Evolutionary conservation across 2,113 vertebrate species (phyloP).

Genomic region (Turdus rufiventris): DNA sequence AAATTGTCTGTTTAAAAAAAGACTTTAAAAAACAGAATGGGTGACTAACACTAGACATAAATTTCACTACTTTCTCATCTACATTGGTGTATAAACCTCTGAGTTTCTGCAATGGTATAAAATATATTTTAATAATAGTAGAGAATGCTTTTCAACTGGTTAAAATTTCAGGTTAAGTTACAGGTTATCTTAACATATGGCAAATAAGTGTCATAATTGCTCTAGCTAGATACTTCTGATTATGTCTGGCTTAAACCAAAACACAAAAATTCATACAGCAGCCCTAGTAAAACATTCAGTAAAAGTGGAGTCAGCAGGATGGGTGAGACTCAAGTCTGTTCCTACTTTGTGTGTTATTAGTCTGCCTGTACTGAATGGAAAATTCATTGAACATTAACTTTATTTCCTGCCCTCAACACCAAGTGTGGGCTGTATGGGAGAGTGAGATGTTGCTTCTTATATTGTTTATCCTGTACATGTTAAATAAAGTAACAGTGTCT

Average conservation of each 20-base stretch:
- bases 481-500: neutral
- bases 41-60: rapidly evolving
- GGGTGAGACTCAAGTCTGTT: neutral
- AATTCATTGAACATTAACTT: constrained; percentile 8
- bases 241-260: neutral
- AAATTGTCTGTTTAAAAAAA: neutral
- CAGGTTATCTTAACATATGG: neutral
- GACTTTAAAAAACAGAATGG: neutral
- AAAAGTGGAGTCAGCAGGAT: neutral
- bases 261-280: neutral
- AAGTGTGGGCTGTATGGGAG: neutral
- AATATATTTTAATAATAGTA: neutral
- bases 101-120: neutral
- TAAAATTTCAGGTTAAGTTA: neutral
- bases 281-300: neutral
- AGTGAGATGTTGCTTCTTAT: neutral
- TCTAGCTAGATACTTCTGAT: neutral
- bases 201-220: neutral
- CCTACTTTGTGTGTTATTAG: neutral
- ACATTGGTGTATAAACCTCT: neutral
- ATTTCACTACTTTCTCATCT: neutral
- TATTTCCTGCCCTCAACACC: neutral
- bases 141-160: neutral
- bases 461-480: neutral
- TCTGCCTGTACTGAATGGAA: neutral